Conservation (phyloP, 30 jellyfish, hydroid and myxozoan genomes). For the Cassiopea andromeda region DNA sequence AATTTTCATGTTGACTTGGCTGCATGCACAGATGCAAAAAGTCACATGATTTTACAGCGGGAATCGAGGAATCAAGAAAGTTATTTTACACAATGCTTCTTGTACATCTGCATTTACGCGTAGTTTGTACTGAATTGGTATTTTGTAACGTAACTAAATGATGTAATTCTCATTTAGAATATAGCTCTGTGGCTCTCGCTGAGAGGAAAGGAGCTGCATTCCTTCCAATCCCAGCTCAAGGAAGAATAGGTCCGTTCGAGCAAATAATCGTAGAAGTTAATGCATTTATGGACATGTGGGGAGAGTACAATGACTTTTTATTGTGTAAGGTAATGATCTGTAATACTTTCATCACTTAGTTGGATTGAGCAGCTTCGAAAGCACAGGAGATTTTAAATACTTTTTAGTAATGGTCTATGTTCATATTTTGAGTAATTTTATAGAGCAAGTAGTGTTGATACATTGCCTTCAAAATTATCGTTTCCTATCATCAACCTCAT, state of each 20-base stretch:
- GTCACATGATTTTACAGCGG: too few relatives aligned
- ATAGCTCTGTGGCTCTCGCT: constrained; percentile 47
- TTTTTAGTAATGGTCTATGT: neutral
- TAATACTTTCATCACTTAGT: neutral
- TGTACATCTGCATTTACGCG: too few relatives aligned
- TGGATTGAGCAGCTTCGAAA: neutral
- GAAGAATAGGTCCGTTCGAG: constrained; percentile 81
- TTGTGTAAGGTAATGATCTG: constrained; percentile 62
- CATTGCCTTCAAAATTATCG: too few relatives aligned
- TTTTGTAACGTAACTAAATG: too few relatives aligned
- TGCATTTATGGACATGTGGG: constrained; percentile 93
- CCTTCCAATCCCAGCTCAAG: constrained; percentile 72
- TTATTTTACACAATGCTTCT: too few relatives aligned
- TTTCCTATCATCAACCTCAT: too few relatives aligned
- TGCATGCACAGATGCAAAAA: too few relatives aligned
- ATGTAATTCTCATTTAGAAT: constrained; percentile 15
- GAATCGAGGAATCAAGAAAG: too few relatives aligned
- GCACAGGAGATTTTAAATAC: neutral
- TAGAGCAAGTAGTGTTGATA: too few relatives aligned
- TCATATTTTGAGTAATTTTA: too few relatives aligned
- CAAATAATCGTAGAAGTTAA: constrained; percentile 65
- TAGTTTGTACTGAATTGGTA: too few relatives aligned
- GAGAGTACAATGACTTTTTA: constrained; percentile 87
- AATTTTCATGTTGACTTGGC: too few relatives aligned
- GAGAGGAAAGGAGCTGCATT: constrained; percentile 86